These are phyloP conservation scores for Cercocebus atys DNA, from an alignment of 2,113 vertebrate genomes.

Conservation along the genomic window DNA sequence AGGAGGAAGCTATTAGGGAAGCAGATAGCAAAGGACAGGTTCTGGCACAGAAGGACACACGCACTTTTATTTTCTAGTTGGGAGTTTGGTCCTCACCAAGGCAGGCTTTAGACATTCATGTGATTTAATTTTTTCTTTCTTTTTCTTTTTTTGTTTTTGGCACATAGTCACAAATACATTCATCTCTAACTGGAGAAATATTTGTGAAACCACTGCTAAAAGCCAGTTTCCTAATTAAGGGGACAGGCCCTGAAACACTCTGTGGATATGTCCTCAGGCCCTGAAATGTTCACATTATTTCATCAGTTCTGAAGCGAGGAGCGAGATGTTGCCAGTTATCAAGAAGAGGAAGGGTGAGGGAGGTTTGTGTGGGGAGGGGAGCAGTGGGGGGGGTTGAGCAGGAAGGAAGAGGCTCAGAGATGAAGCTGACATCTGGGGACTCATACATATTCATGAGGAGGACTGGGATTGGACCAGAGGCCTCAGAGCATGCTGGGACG, in stretches of 20 bases:
- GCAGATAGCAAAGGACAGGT: not conserved
- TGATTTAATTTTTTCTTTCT: not conserved
- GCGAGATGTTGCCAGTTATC: not conserved
- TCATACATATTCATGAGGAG: slow-evolving; percentile 44
- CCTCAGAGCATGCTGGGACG: slow-evolving; percentile 39
- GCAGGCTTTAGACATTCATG: not conserved
- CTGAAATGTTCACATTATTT: not conserved
- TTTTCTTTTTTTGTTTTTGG: not conserved
- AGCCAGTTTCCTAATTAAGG: not conserved
- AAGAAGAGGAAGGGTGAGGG: not conserved
- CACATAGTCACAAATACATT: not conserved
- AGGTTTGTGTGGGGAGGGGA: not conserved
- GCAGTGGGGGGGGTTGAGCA: not conserved
- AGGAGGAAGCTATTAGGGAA: not conserved
- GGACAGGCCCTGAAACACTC: not conserved
- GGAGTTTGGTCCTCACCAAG: not conserved
- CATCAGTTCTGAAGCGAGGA: not conserved
- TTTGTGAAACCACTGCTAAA: not conserved
- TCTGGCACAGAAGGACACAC: not conserved
- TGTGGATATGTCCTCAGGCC: not conserved
- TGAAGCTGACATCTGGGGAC: not conserved
- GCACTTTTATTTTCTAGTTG: not conserved
- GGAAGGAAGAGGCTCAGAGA: not conserved
- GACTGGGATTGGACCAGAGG: not conserved
- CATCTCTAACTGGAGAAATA: not conserved